phyloP scores from a whole-genome alignment of 2,888 invertebrate genomes.

The Oscheius sp. region DNA sequence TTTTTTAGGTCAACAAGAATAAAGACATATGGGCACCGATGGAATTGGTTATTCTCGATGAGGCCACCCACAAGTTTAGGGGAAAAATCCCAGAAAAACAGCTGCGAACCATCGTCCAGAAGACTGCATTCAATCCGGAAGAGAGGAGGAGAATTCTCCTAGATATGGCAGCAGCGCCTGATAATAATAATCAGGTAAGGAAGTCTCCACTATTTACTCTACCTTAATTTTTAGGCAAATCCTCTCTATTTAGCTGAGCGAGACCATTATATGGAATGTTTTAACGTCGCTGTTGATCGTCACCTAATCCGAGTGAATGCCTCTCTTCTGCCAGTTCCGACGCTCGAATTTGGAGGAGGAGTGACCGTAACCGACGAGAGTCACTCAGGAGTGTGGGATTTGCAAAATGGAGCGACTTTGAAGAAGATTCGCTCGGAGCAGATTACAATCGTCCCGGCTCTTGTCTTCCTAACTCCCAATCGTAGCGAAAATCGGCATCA shows the following conservation, averaged over 20 bases:
- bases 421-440: background rate
- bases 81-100: conserved; percentile 15
- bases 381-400: background rate
- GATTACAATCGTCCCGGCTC: background rate
- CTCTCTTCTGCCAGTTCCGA: conserved; percentile 30
- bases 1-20: conserved; percentile 9
- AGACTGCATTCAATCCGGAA: conserved; percentile 4
- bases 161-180: conserved; percentile 5
- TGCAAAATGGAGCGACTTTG: background rate
- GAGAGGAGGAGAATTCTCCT: background rate
- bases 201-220: too few relatives aligned
- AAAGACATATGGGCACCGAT: conserved; percentile 22
- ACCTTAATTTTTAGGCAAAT: background rate
- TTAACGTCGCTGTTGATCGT: conserved; percentile 3
- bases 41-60: background rate
- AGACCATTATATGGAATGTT: conserved; percentile 21
- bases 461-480: conserved; percentile 10
- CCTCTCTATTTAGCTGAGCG: conserved; percentile 20
- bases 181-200: background rate
- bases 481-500: background rate
- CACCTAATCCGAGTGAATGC: conserved; percentile 25
- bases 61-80: background rate
- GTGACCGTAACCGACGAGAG: background rate
- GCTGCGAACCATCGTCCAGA: conserved; percentile 15
- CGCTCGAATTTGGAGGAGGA: conserved; percentile 23